phyloP scores from a whole-genome alignment of 2,113 vertebrate genomes.

The Ammodytes marinus region DNA sequence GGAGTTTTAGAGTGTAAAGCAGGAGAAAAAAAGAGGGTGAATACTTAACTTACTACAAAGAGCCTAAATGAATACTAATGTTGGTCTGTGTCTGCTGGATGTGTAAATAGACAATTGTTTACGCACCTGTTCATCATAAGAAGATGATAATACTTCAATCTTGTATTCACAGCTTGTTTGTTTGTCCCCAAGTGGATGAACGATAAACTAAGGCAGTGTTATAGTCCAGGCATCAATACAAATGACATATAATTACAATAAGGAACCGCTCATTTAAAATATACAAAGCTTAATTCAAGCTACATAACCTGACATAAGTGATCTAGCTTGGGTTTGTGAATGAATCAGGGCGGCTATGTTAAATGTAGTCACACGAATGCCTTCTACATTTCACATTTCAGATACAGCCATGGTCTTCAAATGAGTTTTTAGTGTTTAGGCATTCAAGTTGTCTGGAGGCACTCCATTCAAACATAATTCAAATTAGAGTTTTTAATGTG shows the following conservation, averaged over 20 bases:
- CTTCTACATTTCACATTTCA: neutral
- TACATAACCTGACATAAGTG: neutral
- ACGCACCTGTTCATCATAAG: neutral
- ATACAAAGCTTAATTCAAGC: neutral
- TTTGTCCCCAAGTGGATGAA: neutral
- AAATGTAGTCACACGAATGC: slow-evolving; percentile 4
- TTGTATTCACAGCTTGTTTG: neutral
- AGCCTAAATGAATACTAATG: neutral
- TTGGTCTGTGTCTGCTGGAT: neutral
- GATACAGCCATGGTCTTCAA: neutral
- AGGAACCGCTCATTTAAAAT: neutral
- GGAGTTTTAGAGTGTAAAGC: neutral
- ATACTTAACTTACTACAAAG: neutral
- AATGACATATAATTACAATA: neutral
- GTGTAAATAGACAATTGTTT: neutral
- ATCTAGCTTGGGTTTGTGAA: slow-evolving; percentile 20
- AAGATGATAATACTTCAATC: neutral
- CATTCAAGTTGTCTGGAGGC: neutral
- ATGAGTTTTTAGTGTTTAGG: neutral
- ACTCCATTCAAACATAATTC: neutral
- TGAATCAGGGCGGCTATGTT: neutral
- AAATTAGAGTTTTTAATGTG: neutral
- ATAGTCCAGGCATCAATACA: neutral
- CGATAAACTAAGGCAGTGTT: neutral
- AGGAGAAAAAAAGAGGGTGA: neutral